phyloP scores from a whole-genome alignment of 2,113 vertebrate genomes.

The Gambusia holbrooki region DNA sequence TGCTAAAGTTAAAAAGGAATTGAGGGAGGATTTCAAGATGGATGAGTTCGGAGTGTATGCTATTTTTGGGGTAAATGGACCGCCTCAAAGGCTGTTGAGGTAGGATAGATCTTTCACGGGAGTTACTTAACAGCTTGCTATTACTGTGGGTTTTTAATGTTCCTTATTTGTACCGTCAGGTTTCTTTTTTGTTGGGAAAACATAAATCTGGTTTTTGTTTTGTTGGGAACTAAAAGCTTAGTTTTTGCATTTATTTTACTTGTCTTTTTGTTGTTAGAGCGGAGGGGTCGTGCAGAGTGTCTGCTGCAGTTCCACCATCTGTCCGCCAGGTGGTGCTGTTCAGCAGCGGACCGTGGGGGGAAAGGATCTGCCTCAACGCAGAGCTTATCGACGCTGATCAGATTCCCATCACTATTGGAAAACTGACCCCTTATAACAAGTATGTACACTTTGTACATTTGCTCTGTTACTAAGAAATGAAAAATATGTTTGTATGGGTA shows the following conservation, averaged over 20 bases:
- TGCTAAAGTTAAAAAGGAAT: not conserved
- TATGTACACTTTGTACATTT: conserved; percentile 25
- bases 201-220: not conserved
- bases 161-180: not conserved
- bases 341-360: conserved; percentile 75
- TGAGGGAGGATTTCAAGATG: conserved; percentile 49
- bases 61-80: conserved; percentile 69
- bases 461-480: too few relatives aligned
- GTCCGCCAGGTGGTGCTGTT: conserved; percentile 81
- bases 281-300: conserved; percentile 43
- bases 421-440: conserved; percentile 80
- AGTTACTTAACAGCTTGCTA: not conserved
- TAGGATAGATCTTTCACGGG: conserved; percentile 29
- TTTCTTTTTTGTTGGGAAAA: fast-evolving
- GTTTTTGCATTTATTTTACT: not conserved
- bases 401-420: conserved; percentile 72
- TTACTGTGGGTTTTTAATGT: not conserved
- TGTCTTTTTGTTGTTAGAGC: conserved; percentile 26
- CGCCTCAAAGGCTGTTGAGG: conserved; percentile 75
- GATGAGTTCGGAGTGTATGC: conserved; percentile 76
- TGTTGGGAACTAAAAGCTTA: not conserved
- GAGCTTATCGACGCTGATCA: conserved; percentile 68
- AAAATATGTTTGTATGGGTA: too few relatives aligned
- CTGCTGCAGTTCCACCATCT: conserved; percentile 60
- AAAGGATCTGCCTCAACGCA: conserved; percentile 69